Evolutionary conservation across 2,113 vertebrate genomes (phyloP).

Genomic region (human): GRCh38 chr7:100571001-100571500

Average conservation of each 20-base stretch:
- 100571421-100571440: slow-evolving; percentile 84
- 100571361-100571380: slow-evolving; percentile 54
- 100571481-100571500: background rate
- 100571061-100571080: slow-evolving; percentile 74
- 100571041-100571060: background rate
- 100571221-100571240: slow-evolving; percentile 55
- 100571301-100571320: background rate
- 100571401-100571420: slow-evolving; percentile 70
- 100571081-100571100: slow-evolving; percentile 74
- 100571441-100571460: slow-evolving; percentile 66
- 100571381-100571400: background rate
- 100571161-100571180: background rate
- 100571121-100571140: slow-evolving; percentile 85
- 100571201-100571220: background rate
- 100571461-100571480: no score
- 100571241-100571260: slow-evolving; percentile 79
- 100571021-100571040: background rate
- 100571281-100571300: slow-evolving; percentile 44
- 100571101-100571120: slow-evolving; percentile 86
- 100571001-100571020: background rate
- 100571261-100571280: slow-evolving; percentile 87
- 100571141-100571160: slow-evolving; percentile 80
- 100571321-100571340: slow-evolving; percentile 31
- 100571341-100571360: slow-evolving; percentile 92
- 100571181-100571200: accelerated